Base-by-base conservation (phyloP, 2,113 vertebrate genomes). In the Sceloporus tristichus region DNA sequence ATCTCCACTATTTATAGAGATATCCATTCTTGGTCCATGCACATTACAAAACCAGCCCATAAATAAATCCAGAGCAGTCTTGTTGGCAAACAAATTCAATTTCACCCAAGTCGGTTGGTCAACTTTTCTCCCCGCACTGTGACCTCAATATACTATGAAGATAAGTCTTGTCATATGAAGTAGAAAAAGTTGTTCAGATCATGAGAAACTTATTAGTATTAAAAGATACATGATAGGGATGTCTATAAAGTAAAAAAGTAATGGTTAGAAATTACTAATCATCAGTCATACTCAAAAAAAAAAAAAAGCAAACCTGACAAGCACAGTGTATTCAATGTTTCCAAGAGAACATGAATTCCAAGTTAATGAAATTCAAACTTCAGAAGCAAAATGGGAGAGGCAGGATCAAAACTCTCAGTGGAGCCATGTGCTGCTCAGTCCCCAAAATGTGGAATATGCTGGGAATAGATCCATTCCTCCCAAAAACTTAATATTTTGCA, bases 191-290 rank as follows among this genome's bases (percentile, higher is more conserved):
- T 27, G 18, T 93, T 78, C 92, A 86, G 56, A 92, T 92, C 0
- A 53, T 29, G 25, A 89, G 89, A 95, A 78, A 94, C 82, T 87
- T 91, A 95, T 29, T 89, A 81, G 19, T 92, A 94, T 95, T 94
- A 94, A 94, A 95, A 94, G 92, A 92, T 89, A 94, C 34, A 88
- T n/a, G 21, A 40, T 85, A 87, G 95, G 85, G 94, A 87, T 89
- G 66, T 84, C 66, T 66, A 14, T 81, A 92, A 93, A 95, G 91
- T 74, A 82, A 96, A 94, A 94, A 81, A 84, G 66, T 79, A 93
- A 81, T n/a, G n/a, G 38, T 80, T 92, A 29, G 7, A 90, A 95
- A 84, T 92, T 91, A 94, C 84, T 62, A 89, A 75, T 88, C 85
- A 95, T 86, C 90, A 92, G 79, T 86, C 29, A 81, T 65, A 18